These are phyloP conservation scores for Pinna nobilis DNA, from an alignment of 1,140 invertebrate species.

Conservation along the genomic window DNA sequence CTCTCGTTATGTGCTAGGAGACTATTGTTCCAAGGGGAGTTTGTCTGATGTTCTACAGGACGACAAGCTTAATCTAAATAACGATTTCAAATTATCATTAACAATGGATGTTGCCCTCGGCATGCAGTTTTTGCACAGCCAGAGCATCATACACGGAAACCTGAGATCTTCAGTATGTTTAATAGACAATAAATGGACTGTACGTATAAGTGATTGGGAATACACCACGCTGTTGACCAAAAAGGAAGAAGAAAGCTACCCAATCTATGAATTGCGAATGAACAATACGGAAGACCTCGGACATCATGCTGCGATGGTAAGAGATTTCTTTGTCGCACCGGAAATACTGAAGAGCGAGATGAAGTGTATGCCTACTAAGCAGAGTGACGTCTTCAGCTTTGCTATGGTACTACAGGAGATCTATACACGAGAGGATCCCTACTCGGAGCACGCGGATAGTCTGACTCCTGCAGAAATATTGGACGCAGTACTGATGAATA, in stretches of 20 bases:
- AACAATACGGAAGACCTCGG: constrained; percentile 14
- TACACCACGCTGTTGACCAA: constrained; percentile 37
- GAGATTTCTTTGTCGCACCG: constrained; percentile 60
- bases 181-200: constrained; percentile 65
- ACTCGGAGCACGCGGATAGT: constrained; percentile 47
- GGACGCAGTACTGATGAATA: constrained; percentile 42
- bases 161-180: constrained; percentile 58
- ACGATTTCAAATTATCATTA: constrained; percentile 62
- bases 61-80: constrained; percentile 57
- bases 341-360: constrained; percentile 55
- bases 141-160: constrained; percentile 60
- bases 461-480: constrained; percentile 48
- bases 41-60: constrained; percentile 61
- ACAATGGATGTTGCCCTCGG: constrained; percentile 59
- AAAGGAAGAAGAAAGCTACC: constrained; percentile 12
- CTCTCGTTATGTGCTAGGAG: constrained; percentile 56
- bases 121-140: constrained; percentile 61
- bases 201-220: constrained; percentile 67
- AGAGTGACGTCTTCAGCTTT: constrained; percentile 59
- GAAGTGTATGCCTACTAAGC: constrained; percentile 34
- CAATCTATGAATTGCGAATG: neutral
- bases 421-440: constrained; percentile 61
- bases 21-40: constrained; percentile 61
- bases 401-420: constrained; percentile 62
- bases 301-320: no score